phyloP scores from a whole-genome alignment of 2,888 invertebrate species.

The Latrodectus hesperus region DNA sequence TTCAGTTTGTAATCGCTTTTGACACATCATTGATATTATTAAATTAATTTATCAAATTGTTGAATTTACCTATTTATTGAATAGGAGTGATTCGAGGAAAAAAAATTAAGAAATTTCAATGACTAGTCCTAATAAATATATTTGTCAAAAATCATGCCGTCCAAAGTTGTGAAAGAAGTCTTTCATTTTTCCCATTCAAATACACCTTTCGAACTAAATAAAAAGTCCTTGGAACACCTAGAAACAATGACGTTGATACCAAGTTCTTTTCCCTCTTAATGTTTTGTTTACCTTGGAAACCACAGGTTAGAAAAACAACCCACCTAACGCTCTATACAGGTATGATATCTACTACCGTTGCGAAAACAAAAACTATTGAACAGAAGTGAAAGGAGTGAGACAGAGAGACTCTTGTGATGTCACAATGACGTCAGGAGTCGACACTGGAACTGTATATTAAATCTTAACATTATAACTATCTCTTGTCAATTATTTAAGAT shows the following conservation, averaged over 20 bases:
- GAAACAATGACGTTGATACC: constrained; percentile 60
- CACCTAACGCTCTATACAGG: constrained; percentile 56
- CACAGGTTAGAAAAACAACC: constrained; percentile 60
- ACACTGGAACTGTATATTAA: no score
- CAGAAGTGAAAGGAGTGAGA: no score
- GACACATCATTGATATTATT: no score
- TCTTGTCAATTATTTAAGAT: no score
- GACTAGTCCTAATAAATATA: not conserved
- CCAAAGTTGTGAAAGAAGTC: not conserved
- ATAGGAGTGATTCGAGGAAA: not conserved
- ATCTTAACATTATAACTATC: no score
- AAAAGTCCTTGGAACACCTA: constrained; percentile 60
- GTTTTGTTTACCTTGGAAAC: constrained; percentile 68
- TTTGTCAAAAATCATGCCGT: not conserved
- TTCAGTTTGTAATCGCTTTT: no score
- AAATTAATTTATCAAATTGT: no score
- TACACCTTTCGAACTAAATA: not conserved
- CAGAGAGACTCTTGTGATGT: no score
- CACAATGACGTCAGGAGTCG: no score
- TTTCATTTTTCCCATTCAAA: not conserved
- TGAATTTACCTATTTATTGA: not conserved
- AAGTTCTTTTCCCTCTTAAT: constrained; percentile 30
- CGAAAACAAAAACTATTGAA: no score
- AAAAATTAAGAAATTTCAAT: not conserved
- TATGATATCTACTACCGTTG: constrained; percentile 12